Conservation (phyloP, 2,797 vertebrate species). For the Silurus lanzhouensis region DNA sequence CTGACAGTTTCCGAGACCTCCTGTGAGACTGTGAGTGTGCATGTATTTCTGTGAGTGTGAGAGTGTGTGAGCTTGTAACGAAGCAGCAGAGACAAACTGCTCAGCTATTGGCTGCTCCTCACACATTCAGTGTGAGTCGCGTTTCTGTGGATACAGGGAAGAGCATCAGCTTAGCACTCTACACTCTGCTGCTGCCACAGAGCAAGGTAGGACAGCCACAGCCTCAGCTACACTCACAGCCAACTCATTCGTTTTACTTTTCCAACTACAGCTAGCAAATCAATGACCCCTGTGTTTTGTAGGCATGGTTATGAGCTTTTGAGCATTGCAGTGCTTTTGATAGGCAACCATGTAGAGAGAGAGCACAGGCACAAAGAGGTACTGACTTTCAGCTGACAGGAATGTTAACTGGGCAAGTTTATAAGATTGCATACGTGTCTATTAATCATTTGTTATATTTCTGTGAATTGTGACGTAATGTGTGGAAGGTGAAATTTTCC, state of each 20-base stretch:
- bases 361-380: neutral
- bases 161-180: slow-evolving; percentile 55
- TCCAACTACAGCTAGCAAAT: slow-evolving; percentile 19
- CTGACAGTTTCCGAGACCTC: slow-evolving; percentile 46
- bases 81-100: slow-evolving; percentile 54
- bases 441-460: neutral
- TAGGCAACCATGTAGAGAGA: neutral
- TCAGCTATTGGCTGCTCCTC: slow-evolving; percentile 70
- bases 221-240: slow-evolving; percentile 7
- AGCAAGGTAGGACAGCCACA: slow-evolving; percentile 53
- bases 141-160: slow-evolving; percentile 63
- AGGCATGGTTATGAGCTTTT: slow-evolving; percentile 23
- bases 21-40: slow-evolving; percentile 37
- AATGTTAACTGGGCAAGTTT: neutral
- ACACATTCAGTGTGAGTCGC: slow-evolving; percentile 60
- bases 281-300: slow-evolving; percentile 30
- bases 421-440: neutral
- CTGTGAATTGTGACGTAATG: neutral
- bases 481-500: too few relatives aligned
- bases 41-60: slow-evolving; percentile 37
- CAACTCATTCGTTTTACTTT: slow-evolving; percentile 26
- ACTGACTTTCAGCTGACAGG: slow-evolving; percentile 7
- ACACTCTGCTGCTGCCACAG: slow-evolving; percentile 45
- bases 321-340: slow-evolving; percentile 16
- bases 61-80: slow-evolving; percentile 31